Base-by-base conservation (phyloP, 2,797 vertebrate species). In the Lateolabrax maculatus region DNA sequence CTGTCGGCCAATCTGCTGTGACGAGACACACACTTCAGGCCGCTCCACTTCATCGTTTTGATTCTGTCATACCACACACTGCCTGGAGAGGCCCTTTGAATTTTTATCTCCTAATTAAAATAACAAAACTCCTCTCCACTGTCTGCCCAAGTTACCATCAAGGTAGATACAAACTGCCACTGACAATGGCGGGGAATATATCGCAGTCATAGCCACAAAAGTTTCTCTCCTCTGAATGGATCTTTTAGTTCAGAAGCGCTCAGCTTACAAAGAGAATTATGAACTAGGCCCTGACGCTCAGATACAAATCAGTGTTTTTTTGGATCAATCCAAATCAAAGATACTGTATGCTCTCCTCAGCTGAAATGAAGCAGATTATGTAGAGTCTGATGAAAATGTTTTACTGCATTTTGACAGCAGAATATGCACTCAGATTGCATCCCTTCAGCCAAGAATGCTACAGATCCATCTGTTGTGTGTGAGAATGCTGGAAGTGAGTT, bases 81-180 rank as follows among this genome's bases (percentile, higher is more conserved):
- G 94, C 94, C 95, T 94, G 94, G 92, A 96, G 94, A 94, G 94
- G 86, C 90, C 92, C 94, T 95, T 95, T 94, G 92, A 93, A 94
- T 95, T 94, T 94, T 95, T 95, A 96, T 96, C 95, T 94, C 90
- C 94, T 95, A 95, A 95, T 96, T 95, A 95, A 96, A 96, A 95
- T 96, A 96, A 95, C 94, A 95, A 94, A 95, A 95, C 93, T 95
- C 92, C 86, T 89, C 90, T 92, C 89, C 85, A 91, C 93, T 92
- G 93, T 94, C 92, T 91, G 93, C 88, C 84, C 80, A 86, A 93
- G 92, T 94, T 92, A 91, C 91, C 93, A 95, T 94, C 95, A 94
- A 94, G 90, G 93, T 95, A 95, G 93, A 94, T 95, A 92, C 91
- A 90, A 94, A 95, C 93, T 93, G 93, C 92, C 89, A 90, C 84